Evolutionary conservation across 2,888 invertebrate species (phyloP).

Genomic region (Homarus gammarus): DNA sequence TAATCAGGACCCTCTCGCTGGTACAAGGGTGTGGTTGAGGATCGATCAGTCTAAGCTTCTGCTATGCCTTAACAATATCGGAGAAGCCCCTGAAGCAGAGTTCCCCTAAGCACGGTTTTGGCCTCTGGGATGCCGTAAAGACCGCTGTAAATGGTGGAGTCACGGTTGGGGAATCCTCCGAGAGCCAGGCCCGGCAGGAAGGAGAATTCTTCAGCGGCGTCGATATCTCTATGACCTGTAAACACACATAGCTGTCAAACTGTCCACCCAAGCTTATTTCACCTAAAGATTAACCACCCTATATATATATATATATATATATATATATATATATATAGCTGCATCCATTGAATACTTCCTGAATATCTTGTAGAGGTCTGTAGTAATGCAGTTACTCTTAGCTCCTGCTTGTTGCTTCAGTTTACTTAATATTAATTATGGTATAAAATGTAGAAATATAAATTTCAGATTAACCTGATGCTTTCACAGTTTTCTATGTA

Average conservation of each 20-base stretch:
- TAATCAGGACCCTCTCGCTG: conserved; percentile 96
- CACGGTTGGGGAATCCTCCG: conserved; percentile 98
- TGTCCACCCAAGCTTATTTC: too few relatives aligned
- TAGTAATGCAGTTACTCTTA: too few relatives aligned
- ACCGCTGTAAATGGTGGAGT: conserved; percentile 92
- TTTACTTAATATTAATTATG: too few relatives aligned
- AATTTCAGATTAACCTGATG: too few relatives aligned
- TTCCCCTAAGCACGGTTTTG: conserved; percentile 94
- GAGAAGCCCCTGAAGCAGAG: conserved; percentile 87
- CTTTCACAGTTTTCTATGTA: too few relatives aligned
- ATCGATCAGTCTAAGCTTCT: conserved; percentile 92
- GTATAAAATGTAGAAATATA: too few relatives aligned
- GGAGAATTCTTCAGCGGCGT: conserved; percentile 87
- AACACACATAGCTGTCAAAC: neutral
- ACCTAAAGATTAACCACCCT: too few relatives aligned
- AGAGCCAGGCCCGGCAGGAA: conserved; percentile 98
- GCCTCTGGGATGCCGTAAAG: conserved; percentile 86
- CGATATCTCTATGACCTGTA: conserved; percentile 91
- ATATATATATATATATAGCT: too few relatives aligned
- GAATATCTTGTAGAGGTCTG: too few relatives aligned
- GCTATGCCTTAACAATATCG: conserved; percentile 91
- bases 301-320: too few relatives aligned
- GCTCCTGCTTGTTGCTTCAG: too few relatives aligned
- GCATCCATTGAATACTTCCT: too few relatives aligned
- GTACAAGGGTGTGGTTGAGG: conserved; percentile 92